A percentile compares a stretch with the other conserved stretches of the same genome.
Evolutionary conservation across 1,140 invertebrate species (phyloP).

Genomic region (Pachyrhynchus sulphureomaculatus): DNA sequence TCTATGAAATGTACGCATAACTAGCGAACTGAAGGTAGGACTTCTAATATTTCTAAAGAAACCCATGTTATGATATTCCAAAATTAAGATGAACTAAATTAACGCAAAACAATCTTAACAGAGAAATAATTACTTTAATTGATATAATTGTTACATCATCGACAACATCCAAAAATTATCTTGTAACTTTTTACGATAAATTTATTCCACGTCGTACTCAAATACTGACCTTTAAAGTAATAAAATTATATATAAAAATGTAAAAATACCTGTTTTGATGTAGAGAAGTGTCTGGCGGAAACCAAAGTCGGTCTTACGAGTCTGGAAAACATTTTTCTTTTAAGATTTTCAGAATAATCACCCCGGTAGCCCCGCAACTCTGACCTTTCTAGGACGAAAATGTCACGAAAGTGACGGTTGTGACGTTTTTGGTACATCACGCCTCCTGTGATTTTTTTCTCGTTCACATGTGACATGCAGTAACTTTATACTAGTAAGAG

Average conservation of each 20-base stretch:
- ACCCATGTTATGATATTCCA: too few relatives aligned
- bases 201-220: too few relatives aligned
- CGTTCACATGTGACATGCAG: slow-evolving; percentile 7
- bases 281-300: slow-evolving; percentile 57
- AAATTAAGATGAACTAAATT: too few relatives aligned
- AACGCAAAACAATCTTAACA: too few relatives aligned
- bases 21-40: too few relatives aligned
- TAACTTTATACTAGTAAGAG: too few relatives aligned
- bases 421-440: too few relatives aligned
- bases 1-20: too few relatives aligned
- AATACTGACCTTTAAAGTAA: background rate
- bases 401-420: slow-evolving; percentile 21
- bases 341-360: slow-evolving; percentile 2
- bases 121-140: too few relatives aligned
- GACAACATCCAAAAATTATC: background rate
- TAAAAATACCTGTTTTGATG: slow-evolving; percentile 55
- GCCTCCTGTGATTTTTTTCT: too few relatives aligned
- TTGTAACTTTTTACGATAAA: background rate
- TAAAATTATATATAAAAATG: background rate
- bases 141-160: slow-evolving; percentile 17
- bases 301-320: slow-evolving; percentile 53
- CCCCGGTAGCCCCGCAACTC: background rate
- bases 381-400: slow-evolving; percentile 26
- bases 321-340: slow-evolving; percentile 56
- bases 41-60: too few relatives aligned